These are phyloP conservation scores for Galaxea fascicularis DNA, from an alignment of 92 coral and sea anemone genomes.

Conservation along the genomic window DNA sequence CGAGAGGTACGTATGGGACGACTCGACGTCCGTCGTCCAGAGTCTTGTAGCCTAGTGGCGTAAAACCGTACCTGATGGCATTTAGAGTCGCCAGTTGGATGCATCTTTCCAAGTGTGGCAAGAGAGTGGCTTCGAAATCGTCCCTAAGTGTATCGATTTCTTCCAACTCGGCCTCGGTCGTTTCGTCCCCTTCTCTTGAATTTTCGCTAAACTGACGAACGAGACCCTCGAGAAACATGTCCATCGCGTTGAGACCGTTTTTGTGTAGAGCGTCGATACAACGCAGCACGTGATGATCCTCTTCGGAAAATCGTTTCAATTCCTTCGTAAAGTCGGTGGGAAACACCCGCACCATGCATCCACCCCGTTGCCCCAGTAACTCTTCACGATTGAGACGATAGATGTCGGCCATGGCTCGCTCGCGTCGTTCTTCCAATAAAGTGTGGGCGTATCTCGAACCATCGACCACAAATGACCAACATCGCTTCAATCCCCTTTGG, in stretches of 20 bases:
- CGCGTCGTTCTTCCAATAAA: neutral
- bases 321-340: conserved; percentile 13
- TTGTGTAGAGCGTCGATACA: conserved; percentile 3
- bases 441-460: neutral
- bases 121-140: neutral
- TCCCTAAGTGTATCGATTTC: conserved; percentile 22
- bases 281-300: neutral
- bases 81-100: neutral
- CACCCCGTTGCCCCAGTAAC: neutral
- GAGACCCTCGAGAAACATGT: conserved; percentile 6
- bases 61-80: neutral
- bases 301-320: neutral
- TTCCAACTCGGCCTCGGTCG: neutral
- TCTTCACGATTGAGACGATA: neutral
- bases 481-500: neutral
- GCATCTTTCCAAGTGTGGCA: neutral
- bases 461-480: neutral
- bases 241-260: neutral
- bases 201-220: neutral
- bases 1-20: conserved; percentile 17
- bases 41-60: conserved; percentile 16
- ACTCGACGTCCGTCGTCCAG: neutral
- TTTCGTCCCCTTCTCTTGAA: neutral
- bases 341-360: conserved; percentile 22
- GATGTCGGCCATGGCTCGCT: neutral